Base-by-base conservation (phyloP, 2,888 invertebrate species). In the Unio pictorum region DNA sequence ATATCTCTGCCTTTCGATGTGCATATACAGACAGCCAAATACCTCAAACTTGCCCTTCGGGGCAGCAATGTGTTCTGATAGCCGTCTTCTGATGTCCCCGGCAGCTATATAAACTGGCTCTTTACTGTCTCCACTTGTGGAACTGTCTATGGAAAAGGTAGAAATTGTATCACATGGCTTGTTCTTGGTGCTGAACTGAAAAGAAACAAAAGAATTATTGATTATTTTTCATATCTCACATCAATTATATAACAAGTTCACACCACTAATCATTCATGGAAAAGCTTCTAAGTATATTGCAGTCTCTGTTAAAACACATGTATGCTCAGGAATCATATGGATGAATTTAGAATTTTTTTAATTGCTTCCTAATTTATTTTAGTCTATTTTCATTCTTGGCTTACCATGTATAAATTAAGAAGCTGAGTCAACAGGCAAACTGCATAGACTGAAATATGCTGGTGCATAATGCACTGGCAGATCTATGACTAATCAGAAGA, bases 121-220 rank as follows among this genome's bases (percentile, higher is more conserved):
- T 74, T 95, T 95, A 69, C 95, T 95, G 86, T 94, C 94, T n/a
- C 86, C 89, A 70, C 90, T 90, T 1, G 89, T 86, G 26, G 88
- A 86, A 45, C 95, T 95, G 85, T 96, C 96, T 84, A 94, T 93
- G 75, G 95, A 94, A 91, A 98, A 94, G 92, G 97, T 97, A 5
- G 97, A 98, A 77, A 98, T 94, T 70, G 95, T 94, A 90, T 96
- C 95, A 75, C 94, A 86, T 30, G 85, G 84, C 55, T 81, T 79
- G 57, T 81, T 82, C 67, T 77, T 73, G 60, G 77, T 73, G 2
- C 84, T 78, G 74, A 84, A 81, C 80, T 87, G 15, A 60, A 20
- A 67, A 60, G 45, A 20, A 62, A 17, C 18, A n/a, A 54, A 61
- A 30, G 2, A n/a, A 30, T 62, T n/a, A 62, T 28, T n/a, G 26